Evolutionary conservation across 2,797 vertebrate species (phyloP).

Genomic region (Enteromius trimaculatus): DNA sequence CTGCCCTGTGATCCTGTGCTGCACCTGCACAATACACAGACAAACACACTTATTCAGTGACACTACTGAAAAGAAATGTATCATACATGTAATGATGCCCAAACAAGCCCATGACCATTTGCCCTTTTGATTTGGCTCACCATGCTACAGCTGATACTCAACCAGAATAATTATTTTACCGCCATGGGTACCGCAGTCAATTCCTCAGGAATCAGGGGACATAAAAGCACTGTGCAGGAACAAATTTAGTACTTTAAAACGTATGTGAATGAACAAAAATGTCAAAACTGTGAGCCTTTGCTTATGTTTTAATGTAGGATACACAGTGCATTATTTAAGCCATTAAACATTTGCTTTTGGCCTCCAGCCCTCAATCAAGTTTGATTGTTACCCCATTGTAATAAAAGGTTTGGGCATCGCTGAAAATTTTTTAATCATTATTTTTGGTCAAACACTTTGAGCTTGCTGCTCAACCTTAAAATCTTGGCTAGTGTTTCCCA

Average conservation of each 20-base stretch:
- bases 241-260: background rate
- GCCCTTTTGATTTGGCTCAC: background rate
- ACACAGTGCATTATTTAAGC: background rate
- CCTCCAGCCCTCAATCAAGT: background rate
- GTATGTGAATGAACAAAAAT: background rate
- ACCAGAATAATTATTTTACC: background rate
- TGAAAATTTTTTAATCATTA: background rate
- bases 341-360: background rate
- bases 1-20: constrained; percentile 92
- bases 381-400: background rate
- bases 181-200: background rate
- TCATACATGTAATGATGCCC: background rate
- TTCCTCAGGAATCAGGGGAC: background rate
- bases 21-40: constrained; percentile 78
- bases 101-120: background rate
- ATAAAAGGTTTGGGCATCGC: background rate
- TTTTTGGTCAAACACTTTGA: background rate
- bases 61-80: background rate
- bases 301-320: background rate
- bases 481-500: background rate
- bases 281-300: background rate
- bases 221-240: background rate
- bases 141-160: background rate
- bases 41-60: background rate
- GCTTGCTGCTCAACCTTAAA: background rate